These are phyloP conservation scores for Channa argus DNA, from an alignment of 2,113 vertebrate species.

Conservation along the genomic window DNA sequence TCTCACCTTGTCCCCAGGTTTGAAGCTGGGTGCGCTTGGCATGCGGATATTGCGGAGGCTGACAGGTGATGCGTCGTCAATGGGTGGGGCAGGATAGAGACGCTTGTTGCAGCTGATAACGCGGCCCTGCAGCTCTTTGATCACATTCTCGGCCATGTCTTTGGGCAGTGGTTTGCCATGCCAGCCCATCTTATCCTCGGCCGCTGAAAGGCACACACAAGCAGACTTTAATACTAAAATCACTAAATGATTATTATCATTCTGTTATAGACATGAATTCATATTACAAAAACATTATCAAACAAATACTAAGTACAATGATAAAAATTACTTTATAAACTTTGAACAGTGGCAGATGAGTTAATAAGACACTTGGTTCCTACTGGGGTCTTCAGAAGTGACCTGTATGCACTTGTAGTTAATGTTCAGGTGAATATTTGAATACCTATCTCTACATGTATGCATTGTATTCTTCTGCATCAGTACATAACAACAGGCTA, in stretches of 20 bases:
- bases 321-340: too few species aligned
- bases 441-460: too few species aligned
- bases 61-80: slow-evolving; percentile 87
- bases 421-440: too few species aligned
- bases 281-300: too few species aligned
- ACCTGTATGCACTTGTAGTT: too few species aligned
- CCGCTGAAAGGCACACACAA: slow-evolving; percentile 71
- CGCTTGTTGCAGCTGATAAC: slow-evolving; percentile 91
- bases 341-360: too few species aligned
- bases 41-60: slow-evolving; percentile 91
- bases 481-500: too few species aligned
- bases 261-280: neutral
- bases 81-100: slow-evolving; percentile 86
- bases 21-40: slow-evolving; percentile 91
- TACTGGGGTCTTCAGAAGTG: too few species aligned
- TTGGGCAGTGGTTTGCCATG: slow-evolving; percentile 94
- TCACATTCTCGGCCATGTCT: slow-evolving; percentile 89
- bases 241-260: neutral
- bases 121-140: slow-evolving; percentile 89
- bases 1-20: slow-evolving; percentile 92
- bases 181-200: slow-evolving; percentile 96
- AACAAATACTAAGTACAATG: too few species aligned
- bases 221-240: fast-evolving
- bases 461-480: too few species aligned
- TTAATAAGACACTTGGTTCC: too few species aligned